phyloP scores from a whole-genome alignment of 2,888 invertebrate species.

The Deilephila elpenor region DNA sequence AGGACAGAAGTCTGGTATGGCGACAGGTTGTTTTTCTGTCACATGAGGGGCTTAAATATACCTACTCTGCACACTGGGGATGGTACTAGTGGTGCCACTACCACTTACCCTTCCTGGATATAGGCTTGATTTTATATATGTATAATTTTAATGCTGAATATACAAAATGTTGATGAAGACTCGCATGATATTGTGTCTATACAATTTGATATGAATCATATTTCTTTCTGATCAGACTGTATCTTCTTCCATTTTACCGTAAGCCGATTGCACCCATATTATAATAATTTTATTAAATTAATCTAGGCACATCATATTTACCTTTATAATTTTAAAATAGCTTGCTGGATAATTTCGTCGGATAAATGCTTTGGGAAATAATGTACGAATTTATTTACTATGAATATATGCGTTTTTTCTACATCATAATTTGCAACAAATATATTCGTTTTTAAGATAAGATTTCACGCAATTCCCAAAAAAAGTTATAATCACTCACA shows the following conservation, averaged over 20 bases:
- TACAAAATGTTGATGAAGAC: too few relatives aligned
- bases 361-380: not conserved
- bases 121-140: too few relatives aligned
- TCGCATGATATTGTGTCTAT: too few relatives aligned
- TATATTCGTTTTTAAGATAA: not conserved
- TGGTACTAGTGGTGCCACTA: too few relatives aligned
- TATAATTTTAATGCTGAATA: too few relatives aligned
- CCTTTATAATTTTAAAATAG: not conserved
- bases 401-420: not conserved
- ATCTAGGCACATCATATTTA: not conserved
- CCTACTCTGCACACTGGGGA: too few relatives aligned
- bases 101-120: too few relatives aligned
- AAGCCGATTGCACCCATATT: not conserved
- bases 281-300: not conserved
- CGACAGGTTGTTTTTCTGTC: too few relatives aligned
- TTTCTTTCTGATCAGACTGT: conserved; percentile 19
- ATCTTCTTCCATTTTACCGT: not conserved
- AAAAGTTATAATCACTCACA: too few relatives aligned
- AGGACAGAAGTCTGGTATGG: too few relatives aligned
- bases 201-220: too few relatives aligned
- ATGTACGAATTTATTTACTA: not conserved
- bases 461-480: not conserved
- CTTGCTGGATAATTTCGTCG: not conserved
- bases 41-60: too few relatives aligned
- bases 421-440: not conserved